Base-by-base conservation (phyloP, 1,140 invertebrate genomes). In the Drosophila baimaii region DNA sequence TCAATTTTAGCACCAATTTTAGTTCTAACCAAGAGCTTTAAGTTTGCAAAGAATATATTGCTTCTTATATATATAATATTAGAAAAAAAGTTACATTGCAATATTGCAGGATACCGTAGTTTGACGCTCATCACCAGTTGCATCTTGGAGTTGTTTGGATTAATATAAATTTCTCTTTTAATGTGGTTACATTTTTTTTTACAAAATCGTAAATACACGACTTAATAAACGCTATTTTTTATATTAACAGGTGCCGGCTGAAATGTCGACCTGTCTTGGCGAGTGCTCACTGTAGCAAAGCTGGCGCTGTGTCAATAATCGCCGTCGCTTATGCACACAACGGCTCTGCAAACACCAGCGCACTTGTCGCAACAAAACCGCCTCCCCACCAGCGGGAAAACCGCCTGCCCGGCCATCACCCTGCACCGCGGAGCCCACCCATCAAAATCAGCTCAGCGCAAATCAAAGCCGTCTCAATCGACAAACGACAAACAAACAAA, bases 391-490 rank as follows among this genome's bases (percentile, higher is more conserved):
- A 19, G 10, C 3, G 49, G 46, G 31, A 35, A 35, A 35, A 15
- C 37, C 31, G 8, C 37, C 23, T n/a, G 8, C 12, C 44, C 37
- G n/a, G 8, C 29, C 56, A n/a, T n/a, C 29, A 25, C 29, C 47
- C 37, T 23, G n/a, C 4, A 10, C 12, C 37, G 31, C 21, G 27
- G 13, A 0, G 13, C 23, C 49, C 25, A 17, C 27, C 21, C 75
- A 77, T 77, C 74, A 77, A 77, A 77, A 77, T 77, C 72, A 68
- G 81, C 79, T 77, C 79, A 73, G 74, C 41, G 73, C 64, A 86
- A 85, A 86, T 86, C 82, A 86, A 88, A 88, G 83, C 79, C 65
- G 71, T 76, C 83, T 86, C 79, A 88, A 88, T 86, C 81, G 86
- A 79, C 82, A 88, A 86, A 86, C 68, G 86, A 76, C 57, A 75